phyloP scores from a whole-genome alignment of 2,888 invertebrate genomes.

The Flexamia atlantica region DNA sequence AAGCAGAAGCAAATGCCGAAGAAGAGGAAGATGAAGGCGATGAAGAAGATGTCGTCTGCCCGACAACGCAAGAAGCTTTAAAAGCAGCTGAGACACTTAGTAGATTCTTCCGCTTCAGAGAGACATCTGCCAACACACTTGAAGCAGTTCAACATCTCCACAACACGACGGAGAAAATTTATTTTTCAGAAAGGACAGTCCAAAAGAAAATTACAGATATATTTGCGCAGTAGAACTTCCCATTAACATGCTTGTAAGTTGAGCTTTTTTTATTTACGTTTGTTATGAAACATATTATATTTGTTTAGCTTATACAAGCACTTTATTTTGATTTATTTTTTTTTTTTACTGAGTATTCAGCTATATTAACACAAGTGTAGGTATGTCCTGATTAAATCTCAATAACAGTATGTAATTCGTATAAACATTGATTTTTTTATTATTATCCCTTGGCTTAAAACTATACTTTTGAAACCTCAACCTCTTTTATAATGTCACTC shows the following conservation, averaged over 20 bases:
- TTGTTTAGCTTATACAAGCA: not conserved
- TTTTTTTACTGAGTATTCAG: not conserved
- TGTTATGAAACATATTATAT: not conserved
- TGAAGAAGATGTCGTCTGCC: slow-evolving; percentile 15
- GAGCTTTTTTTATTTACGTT: not conserved
- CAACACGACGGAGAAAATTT: slow-evolving; percentile 38
- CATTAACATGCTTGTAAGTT: slow-evolving; percentile 15
- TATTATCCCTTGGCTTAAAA: not conserved
- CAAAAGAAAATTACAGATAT: slow-evolving; percentile 40
- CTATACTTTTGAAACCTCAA: not conserved
- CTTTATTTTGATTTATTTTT: not conserved
- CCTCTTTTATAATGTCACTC: too few relatives aligned
- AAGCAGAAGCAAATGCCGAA: slow-evolving; percentile 21
- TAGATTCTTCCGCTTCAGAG: slow-evolving; percentile 37
- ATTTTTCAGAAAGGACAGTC: slow-evolving; percentile 29
- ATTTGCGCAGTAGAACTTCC: slow-evolving; percentile 5
- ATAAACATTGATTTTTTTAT: not conserved
- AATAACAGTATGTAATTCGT: not conserved
- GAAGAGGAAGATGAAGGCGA: slow-evolving; percentile 42
- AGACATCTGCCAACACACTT: not conserved
- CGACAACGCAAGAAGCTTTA: slow-evolving; percentile 23
- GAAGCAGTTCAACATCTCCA: slow-evolving; percentile 38
- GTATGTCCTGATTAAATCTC: not conserved
- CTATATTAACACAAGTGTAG: not conserved
- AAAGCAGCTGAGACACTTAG: slow-evolving; percentile 23